Evolutionary conservation across 2,888 invertebrate species (phyloP).

Genomic region (Apocheima hispidaria): DNA sequence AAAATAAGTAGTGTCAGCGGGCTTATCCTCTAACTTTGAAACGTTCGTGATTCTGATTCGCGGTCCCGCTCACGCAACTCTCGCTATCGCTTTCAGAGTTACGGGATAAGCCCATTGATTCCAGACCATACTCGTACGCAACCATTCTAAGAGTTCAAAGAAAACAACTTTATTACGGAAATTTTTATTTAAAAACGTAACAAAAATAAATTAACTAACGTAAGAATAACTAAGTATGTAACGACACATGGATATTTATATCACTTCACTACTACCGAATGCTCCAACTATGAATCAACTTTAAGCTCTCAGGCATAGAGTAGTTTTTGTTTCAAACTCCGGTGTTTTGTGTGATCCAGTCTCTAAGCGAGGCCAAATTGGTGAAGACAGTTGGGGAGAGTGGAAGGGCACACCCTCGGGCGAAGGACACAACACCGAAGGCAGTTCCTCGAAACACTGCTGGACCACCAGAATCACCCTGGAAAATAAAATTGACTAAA

Average conservation of each 20-base stretch:
- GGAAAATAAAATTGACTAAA: conserved; percentile 25
- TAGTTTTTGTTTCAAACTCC: conserved; percentile 63
- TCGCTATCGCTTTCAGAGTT: too few relatives aligned
- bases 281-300: conserved; percentile 6
- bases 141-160: conserved; percentile 34
- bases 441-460: conserved; percentile 79
- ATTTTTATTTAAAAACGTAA: conserved; percentile 59
- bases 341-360: conserved; percentile 77
- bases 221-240: too few relatives aligned
- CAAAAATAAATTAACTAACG: conserved; percentile 59
- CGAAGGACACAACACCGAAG: conserved; percentile 80
- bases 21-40: too few relatives aligned
- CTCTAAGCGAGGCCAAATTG: conserved; percentile 73
- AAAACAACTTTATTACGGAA: conserved; percentile 40
- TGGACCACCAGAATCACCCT: conserved; percentile 83
- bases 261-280: conserved; percentile 1
- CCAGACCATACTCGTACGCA: conserved; percentile 18
- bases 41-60: too few relatives aligned
- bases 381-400: conserved; percentile 82
- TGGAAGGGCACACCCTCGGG: conserved; percentile 79
- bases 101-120: too few relatives aligned
- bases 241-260: conserved; percentile 28
- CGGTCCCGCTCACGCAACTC: too few relatives aligned
- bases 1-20: not conserved
- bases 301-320: conserved; percentile 5